Evolutionary conservation across 2,888 invertebrate genomes (phyloP).

Genomic region (Dolichomitus sp.): DNA sequence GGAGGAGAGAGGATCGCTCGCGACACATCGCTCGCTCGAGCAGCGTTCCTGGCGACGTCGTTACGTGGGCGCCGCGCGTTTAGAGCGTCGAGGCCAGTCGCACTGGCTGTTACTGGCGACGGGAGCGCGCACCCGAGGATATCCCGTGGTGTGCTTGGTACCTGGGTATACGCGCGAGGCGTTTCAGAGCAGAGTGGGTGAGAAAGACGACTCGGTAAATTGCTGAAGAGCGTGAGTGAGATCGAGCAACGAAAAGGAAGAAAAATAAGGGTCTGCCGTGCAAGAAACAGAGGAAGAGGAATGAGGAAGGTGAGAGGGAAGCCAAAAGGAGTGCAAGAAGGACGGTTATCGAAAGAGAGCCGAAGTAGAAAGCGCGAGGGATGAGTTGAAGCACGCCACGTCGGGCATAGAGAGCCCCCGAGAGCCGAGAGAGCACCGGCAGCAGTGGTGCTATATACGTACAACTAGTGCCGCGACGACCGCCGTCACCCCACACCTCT

Average conservation of each 20-base stretch:
- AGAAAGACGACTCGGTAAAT: conserved; percentile 46
- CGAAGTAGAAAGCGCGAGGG: conserved; percentile 47
- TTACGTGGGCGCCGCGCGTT: conserved; percentile 83
- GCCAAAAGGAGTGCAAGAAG: conserved; percentile 56
- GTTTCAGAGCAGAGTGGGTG: conserved; percentile 34
- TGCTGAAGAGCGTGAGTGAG: conserved; percentile 56
- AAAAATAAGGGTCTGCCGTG: conserved; percentile 50
- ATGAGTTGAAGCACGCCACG: conserved; percentile 67
- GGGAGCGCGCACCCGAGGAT: conserved; percentile 31
- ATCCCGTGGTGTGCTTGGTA: conserved; percentile 50
- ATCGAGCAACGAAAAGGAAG: conserved; percentile 59
- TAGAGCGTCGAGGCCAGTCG: conserved; percentile 81
- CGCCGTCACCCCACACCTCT: conserved; percentile 39
- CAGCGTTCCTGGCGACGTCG: conserved; percentile 83
- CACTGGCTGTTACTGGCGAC: conserved; percentile 64
- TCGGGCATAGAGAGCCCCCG: conserved; percentile 54
- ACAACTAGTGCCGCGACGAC: conserved; percentile 16
- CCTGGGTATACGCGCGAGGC: conserved; percentile 39
- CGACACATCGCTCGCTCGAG: conserved; percentile 58
- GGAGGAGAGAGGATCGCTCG: conserved; percentile 27
- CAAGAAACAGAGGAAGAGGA: conserved; percentile 41
- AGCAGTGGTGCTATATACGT: conserved; percentile 44
- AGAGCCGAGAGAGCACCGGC: conserved; percentile 48
- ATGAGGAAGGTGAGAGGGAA: conserved; percentile 14
- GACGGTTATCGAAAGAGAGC: conserved; percentile 55